These are phyloP conservation scores for Caprella mutica DNA, from an alignment of 2,888 invertebrate genomes.

Conservation along the genomic window DNA sequence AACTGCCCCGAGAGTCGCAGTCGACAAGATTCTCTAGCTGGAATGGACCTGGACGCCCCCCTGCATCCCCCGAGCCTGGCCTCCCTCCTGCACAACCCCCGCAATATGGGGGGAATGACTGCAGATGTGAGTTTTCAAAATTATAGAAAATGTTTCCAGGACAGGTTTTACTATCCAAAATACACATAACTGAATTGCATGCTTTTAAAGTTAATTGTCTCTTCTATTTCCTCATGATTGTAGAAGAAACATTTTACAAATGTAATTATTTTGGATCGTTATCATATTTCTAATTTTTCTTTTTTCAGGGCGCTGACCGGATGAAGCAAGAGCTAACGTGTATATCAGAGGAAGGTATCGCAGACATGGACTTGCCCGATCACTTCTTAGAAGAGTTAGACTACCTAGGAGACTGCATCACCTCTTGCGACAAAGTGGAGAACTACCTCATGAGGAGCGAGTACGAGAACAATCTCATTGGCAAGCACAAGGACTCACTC, in stretches of 20 bases:
- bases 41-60: conserved; percentile 12
- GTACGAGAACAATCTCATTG: conserved; percentile 63
- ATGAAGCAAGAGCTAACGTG: conserved; percentile 33
- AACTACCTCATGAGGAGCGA: conserved; percentile 75
- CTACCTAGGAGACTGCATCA: conserved; percentile 36
- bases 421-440: conserved; percentile 51
- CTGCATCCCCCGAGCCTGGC: conserved; percentile 9
- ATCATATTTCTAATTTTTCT: no score
- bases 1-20: conserved; percentile 19
- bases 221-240: no score
- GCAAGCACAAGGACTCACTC: no score
- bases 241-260: no score
- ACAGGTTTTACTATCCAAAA: no score
- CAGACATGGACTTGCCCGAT: conserved; percentile 69
- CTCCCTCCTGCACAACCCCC: conserved; percentile 12
- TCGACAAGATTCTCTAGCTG: conserved; percentile 27
- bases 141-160: no score
- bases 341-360: conserved; percentile 64
- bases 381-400: conserved; percentile 59
- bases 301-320: conserved; percentile 6
- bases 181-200: no score
- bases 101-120: not conserved
- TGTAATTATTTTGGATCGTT: no score
- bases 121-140: no score
- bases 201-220: no score